A percentile compares a stretch with the other conserved stretches of the same genome.
Conservation (phyloP, 2,797 vertebrate species). For the Cynopterus sphinx region DNA sequence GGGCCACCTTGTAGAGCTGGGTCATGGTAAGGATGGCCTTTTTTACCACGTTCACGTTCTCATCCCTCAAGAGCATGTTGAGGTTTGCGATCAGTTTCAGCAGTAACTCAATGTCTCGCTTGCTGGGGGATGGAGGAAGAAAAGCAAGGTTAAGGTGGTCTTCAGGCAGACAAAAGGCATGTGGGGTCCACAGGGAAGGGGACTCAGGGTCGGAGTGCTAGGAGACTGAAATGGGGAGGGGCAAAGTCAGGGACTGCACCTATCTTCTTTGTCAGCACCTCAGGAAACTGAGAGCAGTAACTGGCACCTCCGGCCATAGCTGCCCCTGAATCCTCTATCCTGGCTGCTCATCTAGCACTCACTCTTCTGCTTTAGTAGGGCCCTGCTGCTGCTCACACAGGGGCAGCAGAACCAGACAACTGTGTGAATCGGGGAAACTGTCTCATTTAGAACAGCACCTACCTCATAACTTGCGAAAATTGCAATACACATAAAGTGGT, state of each 20-base stretch:
- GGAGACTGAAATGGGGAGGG: background rate
- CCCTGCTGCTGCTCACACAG: background rate
- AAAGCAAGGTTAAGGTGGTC: background rate
- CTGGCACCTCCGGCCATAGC: background rate
- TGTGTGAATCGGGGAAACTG: background rate
- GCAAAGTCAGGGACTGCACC: too few relatives aligned
- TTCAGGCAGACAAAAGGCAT: background rate
- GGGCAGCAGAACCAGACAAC: background rate
- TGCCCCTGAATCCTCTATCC: background rate
- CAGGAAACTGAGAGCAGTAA: background rate
- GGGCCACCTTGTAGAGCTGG: slow-evolving; percentile 94
- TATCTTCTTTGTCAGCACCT: background rate
- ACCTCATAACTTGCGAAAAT: background rate
- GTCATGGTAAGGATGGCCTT: slow-evolving; percentile 97
- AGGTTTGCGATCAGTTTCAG: slow-evolving; percentile 94
- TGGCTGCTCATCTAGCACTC: background rate
- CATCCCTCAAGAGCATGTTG: slow-evolving; percentile 95
- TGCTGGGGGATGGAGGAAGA: slow-evolving; percentile 83
- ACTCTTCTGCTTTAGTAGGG: too few relatives aligned
- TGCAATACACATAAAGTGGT: background rate
- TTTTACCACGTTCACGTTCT: slow-evolving; percentile 97
- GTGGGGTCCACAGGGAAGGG: background rate
- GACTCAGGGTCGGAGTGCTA: background rate
- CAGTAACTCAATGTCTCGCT: slow-evolving; percentile 94
- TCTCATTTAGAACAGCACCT: background rate